phyloP scores from a whole-genome alignment of 2,888 invertebrate genomes.

The Erynnis tages region DNA sequence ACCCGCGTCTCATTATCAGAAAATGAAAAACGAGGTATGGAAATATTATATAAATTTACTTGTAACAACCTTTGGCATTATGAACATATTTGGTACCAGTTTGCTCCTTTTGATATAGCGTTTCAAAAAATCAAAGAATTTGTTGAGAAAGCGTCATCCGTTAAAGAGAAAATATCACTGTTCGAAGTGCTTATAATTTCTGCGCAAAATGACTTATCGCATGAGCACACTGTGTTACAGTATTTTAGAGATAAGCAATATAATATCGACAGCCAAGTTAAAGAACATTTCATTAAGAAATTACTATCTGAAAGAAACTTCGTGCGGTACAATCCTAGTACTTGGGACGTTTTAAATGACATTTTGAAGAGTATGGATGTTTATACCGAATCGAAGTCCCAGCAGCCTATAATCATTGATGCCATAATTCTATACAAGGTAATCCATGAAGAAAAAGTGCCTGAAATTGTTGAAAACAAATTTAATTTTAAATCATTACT shows the following conservation, averaged over 20 bases:
- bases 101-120: slow-evolving; percentile 53
- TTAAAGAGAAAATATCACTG: slow-evolving; percentile 44
- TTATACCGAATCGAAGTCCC: slow-evolving; percentile 37
- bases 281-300: slow-evolving; percentile 41
- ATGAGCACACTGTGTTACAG: slow-evolving; percentile 45
- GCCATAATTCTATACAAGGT: slow-evolving; percentile 47
- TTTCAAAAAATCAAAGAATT: slow-evolving; percentile 51
- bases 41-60: slow-evolving; percentile 32
- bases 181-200: slow-evolving; percentile 44
- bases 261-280: slow-evolving; percentile 39
- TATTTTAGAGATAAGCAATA: slow-evolving; percentile 48
- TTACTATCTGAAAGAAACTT: slow-evolving; percentile 42
- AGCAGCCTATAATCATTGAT: slow-evolving; percentile 41
- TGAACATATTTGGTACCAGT: slow-evolving; percentile 50
- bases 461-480: slow-evolving; percentile 47
- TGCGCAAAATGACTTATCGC: slow-evolving; percentile 39
- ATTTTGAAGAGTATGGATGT: slow-evolving; percentile 46
- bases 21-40: slow-evolving; percentile 37
- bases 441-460: slow-evolving; percentile 42
- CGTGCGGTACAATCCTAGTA: slow-evolving; percentile 42
- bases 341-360: slow-evolving; percentile 52
- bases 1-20: slow-evolving; percentile 33
- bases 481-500: slow-evolving; percentile 45
- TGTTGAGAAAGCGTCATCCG: slow-evolving; percentile 45
- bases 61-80: slow-evolving; percentile 9